These are phyloP conservation scores for Ceratosolen solmsi DNA, from an alignment of 1,140 invertebrate genomes.

Conservation along the genomic window DNA sequence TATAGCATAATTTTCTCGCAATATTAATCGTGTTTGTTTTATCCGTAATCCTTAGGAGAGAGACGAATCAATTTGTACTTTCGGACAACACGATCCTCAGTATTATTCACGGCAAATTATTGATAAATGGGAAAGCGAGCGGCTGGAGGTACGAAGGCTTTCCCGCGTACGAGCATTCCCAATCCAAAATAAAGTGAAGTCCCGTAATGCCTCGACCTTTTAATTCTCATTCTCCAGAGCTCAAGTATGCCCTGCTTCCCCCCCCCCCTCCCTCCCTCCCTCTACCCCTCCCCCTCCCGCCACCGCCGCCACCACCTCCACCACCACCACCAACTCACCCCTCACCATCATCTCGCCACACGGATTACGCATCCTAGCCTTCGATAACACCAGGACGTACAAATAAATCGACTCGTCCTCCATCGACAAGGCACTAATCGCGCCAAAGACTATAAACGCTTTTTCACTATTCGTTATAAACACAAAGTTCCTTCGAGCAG, in stretches of 20 bases:
- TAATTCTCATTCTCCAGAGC: too few relatives aligned
- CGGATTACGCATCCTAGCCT: not conserved
- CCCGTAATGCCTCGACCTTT: too few relatives aligned
- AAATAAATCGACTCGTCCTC: conserved; percentile 23
- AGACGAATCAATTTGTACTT: too few relatives aligned
- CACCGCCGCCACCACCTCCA: not conserved
- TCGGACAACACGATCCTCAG: too few relatives aligned
- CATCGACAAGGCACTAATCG: conserved; percentile 46
- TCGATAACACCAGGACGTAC: not conserved
- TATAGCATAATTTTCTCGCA: not conserved
- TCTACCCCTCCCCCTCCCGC: not conserved
- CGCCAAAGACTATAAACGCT: not conserved
- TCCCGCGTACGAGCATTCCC: not conserved
- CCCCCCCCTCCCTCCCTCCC: too few relatives aligned
- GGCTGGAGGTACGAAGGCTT: not conserved
- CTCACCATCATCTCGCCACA: not conserved
- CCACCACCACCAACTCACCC: not conserved
- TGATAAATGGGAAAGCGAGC: too few relatives aligned
- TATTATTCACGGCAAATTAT: too few relatives aligned
- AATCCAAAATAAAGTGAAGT: too few relatives aligned
- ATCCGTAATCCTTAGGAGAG: too few relatives aligned
- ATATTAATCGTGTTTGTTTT: not conserved
- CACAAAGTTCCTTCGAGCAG: conserved; percentile 27
- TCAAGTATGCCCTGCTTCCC: too few relatives aligned
- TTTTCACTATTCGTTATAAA: conserved; percentile 35